A percentile compares a stretch with the other conserved stretches of the same genome.
These are phyloP conservation scores for Kryptolebias marmoratus DNA, from an alignment of 2,113 vertebrate genomes.

Conservation along the genomic window DNA sequence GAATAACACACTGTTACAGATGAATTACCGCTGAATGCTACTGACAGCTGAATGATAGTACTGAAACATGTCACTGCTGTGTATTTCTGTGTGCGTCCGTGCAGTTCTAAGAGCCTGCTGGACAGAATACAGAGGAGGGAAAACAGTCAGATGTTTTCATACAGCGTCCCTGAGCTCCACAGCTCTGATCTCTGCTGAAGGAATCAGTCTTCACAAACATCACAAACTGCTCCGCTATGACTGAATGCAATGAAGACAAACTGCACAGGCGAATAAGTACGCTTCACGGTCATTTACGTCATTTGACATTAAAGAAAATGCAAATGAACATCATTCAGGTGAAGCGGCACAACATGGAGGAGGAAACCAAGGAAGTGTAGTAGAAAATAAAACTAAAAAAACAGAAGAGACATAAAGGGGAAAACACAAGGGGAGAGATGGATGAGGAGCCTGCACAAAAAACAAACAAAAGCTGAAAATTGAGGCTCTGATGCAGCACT, in stretches of 20 bases:
- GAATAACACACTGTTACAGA: conserved; percentile 23
- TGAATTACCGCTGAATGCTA: conserved; percentile 19
- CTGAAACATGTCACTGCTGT: conserved; percentile 6
- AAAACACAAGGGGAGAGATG: conserved; percentile 15
- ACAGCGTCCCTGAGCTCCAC: conserved; percentile 6
- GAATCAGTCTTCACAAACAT: conserved; percentile 21
- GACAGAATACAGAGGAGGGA: conserved; percentile 21
- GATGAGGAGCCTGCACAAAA: conserved; percentile 30
- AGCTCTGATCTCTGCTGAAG: conserved; percentile 24
- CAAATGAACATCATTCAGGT: conserved; percentile 26
- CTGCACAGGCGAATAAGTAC: not conserved
- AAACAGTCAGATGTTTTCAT: conserved; percentile 14
- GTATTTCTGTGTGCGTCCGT: not conserved
- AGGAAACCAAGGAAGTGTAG: conserved; percentile 3
- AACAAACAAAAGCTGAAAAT: conserved; percentile 41
- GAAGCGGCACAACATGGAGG: conserved; percentile 13
- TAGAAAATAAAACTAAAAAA: not conserved
- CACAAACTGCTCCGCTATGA: not conserved
- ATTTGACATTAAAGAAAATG: conserved; percentile 38
- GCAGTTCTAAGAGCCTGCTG: not conserved
- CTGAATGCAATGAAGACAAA: not conserved
- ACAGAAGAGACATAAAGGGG: not conserved
- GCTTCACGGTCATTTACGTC: conserved; percentile 1
- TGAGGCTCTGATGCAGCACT: conserved; percentile 48
- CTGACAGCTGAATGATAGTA: conserved; percentile 23